Percentiles rank a stretch among this genome's conserved stretches.
These are phyloP conservation scores for Drosophila pectinifera DNA, from an alignment of 1,140 invertebrate species.

Conservation along the genomic window DNA sequence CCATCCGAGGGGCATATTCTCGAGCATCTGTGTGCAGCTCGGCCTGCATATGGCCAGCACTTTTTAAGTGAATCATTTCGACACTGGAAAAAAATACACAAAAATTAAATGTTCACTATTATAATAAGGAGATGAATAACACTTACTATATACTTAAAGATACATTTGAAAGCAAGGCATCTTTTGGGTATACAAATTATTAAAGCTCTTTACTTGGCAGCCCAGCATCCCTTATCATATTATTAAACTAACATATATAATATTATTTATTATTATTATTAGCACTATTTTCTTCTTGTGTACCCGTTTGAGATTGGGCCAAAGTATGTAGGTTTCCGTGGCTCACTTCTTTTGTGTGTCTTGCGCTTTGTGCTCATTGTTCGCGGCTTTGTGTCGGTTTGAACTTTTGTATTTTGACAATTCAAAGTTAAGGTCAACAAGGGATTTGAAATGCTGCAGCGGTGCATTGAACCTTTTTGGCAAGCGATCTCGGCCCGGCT, in stretches of 20 bases:
- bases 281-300: conserved; percentile 10
- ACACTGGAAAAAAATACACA: neutral
- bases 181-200: no score
- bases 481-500: conserved; percentile 34
- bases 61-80: conserved; percentile 56
- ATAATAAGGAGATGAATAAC: neutral
- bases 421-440: conserved; percentile 83
- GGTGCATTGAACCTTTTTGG: conserved; percentile 72
- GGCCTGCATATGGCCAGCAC: conserved; percentile 44
- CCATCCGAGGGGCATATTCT: conserved; percentile 31
- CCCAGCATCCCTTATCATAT: neutral
- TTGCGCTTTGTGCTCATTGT: conserved; percentile 50
- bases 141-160: neutral
- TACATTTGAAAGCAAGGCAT: no score
- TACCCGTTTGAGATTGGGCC: conserved; percentile 21
- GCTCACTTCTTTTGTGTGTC: conserved; percentile 50
- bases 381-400: conserved; percentile 45
- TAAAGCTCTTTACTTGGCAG: no score
- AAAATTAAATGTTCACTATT: neutral
- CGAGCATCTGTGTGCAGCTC: conserved; percentile 32
- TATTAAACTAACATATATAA: neutral
- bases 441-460: conserved; percentile 82
- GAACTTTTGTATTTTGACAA: conserved; percentile 82
- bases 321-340: conserved; percentile 58
- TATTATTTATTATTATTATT: no score